phyloP scores from a whole-genome alignment of 2,888 invertebrate species.

The Macropis europaea region DNA sequence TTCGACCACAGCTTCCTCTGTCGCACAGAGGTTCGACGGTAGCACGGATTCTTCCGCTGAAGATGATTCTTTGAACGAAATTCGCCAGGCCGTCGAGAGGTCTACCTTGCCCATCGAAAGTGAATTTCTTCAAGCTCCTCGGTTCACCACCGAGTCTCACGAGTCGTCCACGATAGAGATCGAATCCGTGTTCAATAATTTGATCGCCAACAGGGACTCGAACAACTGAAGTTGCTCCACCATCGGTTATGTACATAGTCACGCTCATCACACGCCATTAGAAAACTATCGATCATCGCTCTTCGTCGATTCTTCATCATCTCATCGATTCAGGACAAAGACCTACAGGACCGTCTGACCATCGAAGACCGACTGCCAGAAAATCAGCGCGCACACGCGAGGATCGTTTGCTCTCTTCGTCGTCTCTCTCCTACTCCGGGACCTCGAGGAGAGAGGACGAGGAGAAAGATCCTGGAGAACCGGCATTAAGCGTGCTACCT shows the following conservation, averaged over 20 bases:
- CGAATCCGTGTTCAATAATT: constrained; percentile 77
- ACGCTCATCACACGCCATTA: constrained; percentile 24
- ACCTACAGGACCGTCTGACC: neutral
- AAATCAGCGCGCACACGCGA: constrained; percentile 6
- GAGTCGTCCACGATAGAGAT: constrained; percentile 78
- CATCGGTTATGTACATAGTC: constrained; percentile 43
- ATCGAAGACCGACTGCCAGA: neutral
- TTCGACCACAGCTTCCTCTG: constrained; percentile 8
- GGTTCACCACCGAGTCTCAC: constrained; percentile 72
- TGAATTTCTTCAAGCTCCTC: constrained; percentile 67
- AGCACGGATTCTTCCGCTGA: neutral
- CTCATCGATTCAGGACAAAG: neutral
- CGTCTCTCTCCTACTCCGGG: constrained; percentile 32
- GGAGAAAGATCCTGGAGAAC: constrained; percentile 36
- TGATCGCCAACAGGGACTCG: constrained; percentile 64
- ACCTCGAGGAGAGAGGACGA: constrained; percentile 43
- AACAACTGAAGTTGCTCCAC: constrained; percentile 33
- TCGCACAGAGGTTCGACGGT: neutral
- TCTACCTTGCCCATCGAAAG: constrained; percentile 78
- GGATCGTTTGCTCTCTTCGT: constrained; percentile 34
- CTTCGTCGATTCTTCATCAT: neutral
- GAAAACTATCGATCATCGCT: too few species aligned
- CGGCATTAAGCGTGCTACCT: constrained; percentile 52
- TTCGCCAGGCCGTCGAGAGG: constrained; percentile 67
- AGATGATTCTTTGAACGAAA: constrained; percentile 68